Evolutionary conservation across 2,113 vertebrate species (phyloP).

Genomic region (Oryzias javanicus): DNA sequence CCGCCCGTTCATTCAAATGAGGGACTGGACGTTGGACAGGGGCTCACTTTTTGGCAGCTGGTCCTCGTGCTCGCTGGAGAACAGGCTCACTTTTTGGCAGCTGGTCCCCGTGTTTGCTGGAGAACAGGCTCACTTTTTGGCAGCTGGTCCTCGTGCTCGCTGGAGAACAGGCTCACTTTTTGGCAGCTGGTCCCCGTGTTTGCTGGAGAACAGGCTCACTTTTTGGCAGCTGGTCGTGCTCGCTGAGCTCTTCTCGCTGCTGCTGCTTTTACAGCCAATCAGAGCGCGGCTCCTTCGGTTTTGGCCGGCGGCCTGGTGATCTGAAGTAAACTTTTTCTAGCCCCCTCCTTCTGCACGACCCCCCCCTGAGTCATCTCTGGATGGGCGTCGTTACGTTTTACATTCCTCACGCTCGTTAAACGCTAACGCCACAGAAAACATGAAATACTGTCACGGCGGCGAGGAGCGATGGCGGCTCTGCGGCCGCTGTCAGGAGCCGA

Average conservation of each 20-base stretch:
- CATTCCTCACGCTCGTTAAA: conserved; percentile 53
- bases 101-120: no score
- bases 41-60: no score
- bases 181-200: no score
- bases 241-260: neutral
- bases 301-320: neutral
- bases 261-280: conserved; percentile 21
- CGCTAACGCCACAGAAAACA: conserved; percentile 37
- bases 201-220: no score
- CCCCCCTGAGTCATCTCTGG: conserved; percentile 39
- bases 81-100: no score
- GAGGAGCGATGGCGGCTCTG: conserved; percentile 29
- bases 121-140: no score
- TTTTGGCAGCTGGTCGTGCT: no score
- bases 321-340: conserved; percentile 15
- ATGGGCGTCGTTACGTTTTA: conserved; percentile 52
- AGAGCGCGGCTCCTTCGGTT: conserved; percentile 20
- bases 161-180: no score
- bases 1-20: no score
- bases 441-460: conserved; percentile 43
- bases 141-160: no score
- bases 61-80: no score
- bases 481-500: conserved; percentile 51
- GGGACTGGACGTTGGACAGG: no score
- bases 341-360: conserved; percentile 20